phyloP scores from a whole-genome alignment of 2,797 vertebrate genomes.

The Momotus momota region DNA sequence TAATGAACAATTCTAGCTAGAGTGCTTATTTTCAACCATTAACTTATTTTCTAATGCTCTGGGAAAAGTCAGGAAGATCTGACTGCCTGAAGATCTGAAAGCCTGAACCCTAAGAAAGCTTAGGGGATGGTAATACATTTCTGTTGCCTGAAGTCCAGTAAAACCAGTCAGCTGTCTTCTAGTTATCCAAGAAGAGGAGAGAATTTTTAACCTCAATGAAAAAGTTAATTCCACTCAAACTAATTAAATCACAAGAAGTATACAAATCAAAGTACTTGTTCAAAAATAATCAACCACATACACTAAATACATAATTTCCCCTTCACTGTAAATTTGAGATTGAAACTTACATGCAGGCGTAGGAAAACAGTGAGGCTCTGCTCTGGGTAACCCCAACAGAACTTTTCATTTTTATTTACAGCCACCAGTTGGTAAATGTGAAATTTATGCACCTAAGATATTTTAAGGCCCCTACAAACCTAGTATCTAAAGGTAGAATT shows the following conservation, averaged over 20 bases:
- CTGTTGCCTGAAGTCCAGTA: background rate
- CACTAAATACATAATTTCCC: background rate
- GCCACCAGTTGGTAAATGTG: background rate
- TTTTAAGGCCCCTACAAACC: background rate
- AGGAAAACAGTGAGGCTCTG: background rate
- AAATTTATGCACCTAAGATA: background rate
- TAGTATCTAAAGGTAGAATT: background rate
- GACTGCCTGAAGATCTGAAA: background rate
- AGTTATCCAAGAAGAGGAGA: background rate
- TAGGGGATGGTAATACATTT: background rate
- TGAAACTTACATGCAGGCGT: background rate
- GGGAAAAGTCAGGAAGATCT: background rate
- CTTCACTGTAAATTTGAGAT: background rate
- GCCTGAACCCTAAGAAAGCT: background rate
- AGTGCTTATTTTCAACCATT: background rate
- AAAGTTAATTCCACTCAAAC: background rate
- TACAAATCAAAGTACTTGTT: background rate
- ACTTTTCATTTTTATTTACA: background rate
- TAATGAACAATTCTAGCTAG: background rate
- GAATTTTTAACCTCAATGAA: background rate
- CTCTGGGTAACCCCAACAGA: background rate
- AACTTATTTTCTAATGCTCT: background rate
- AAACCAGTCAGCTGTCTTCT: background rate
- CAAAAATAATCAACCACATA: background rate
- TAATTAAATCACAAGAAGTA: background rate